Evolutionary conservation across 2,113 vertebrate species (phyloP).

Genomic region (Hymenochirus boettgeri): DNA sequence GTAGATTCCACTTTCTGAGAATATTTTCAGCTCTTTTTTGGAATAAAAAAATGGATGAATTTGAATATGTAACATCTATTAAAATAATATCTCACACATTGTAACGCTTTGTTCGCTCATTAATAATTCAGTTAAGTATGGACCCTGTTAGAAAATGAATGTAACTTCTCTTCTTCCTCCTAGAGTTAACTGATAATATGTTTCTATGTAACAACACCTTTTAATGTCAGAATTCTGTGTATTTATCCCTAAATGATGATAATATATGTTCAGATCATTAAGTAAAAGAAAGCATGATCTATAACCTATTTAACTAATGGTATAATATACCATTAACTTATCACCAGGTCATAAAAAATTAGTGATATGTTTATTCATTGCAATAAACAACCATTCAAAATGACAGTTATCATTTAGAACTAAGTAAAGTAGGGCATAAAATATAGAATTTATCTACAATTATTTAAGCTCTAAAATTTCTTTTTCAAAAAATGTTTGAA

Average conservation of each 20-base stretch:
- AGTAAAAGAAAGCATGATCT: conserved; percentile 80
- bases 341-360: conserved; percentile 77
- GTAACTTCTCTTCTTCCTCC: conserved; percentile 61
- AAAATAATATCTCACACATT: conserved; percentile 42
- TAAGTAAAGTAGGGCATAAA: background rate
- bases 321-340: conserved; percentile 81
- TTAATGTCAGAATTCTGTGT: conserved; percentile 70
- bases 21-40: conserved; percentile 14
- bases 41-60: conserved; percentile 30
- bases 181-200: conserved; percentile 78
- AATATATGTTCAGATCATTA: conserved; percentile 88
- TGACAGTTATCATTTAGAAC: conserved; percentile 5
- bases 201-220: conserved; percentile 81
- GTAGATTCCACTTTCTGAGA: background rate
- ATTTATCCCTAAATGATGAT: conserved; percentile 83
- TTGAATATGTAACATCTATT: conserved; percentile 18
- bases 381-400: conserved; percentile 79
- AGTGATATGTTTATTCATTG: conserved; percentile 80
- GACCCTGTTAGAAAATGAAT: conserved; percentile 65
- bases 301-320: conserved; percentile 87
- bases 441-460: conserved; percentile 13
- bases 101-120: conserved; percentile 52
- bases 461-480: conserved; percentile 1
- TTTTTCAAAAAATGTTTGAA: background rate
- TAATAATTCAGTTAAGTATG: conserved; percentile 67